Percentiles rank a stretch among this genome's conserved stretches.
phyloP scores from a whole-genome alignment of 1,140 invertebrate genomes.

The Euwallacea similis region DNA sequence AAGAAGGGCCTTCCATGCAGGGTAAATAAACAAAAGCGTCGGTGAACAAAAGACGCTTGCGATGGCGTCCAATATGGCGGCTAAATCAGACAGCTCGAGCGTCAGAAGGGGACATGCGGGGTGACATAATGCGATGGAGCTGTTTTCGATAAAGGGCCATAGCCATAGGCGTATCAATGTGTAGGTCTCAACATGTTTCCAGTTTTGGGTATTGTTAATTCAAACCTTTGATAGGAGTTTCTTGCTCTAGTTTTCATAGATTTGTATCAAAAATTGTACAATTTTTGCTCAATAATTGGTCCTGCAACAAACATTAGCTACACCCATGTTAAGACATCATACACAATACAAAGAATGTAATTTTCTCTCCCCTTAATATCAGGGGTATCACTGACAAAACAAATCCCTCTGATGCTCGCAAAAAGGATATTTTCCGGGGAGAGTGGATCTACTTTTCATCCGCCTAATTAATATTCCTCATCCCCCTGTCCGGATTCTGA shows the following conservation, averaged over 20 bases:
- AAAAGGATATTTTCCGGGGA: neutral
- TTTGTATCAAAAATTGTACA: too few species aligned
- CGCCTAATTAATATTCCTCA: constrained; percentile 36
- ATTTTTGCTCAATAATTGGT: too few species aligned
- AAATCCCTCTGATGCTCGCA: constrained; percentile 13
- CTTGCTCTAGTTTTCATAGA: too few species aligned
- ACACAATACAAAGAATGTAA: too few species aligned
- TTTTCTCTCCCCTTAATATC: neutral
- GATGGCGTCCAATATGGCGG: constrained; percentile 47
- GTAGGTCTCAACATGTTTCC: too few species aligned
- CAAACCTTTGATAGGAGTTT: too few species aligned
- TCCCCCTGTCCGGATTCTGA: constrained; percentile 19
- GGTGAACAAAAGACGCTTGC: constrained; percentile 39
- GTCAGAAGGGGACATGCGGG: constrained; percentile 32
- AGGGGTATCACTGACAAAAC: constrained; percentile 22
- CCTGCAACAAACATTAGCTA: too few species aligned
- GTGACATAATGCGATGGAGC: constrained; percentile 34
- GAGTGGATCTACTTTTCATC: constrained; percentile 30
- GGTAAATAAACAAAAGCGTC: constrained; percentile 29
- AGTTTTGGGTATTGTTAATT: too few species aligned
- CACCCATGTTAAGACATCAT: too few species aligned
- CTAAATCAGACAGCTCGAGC: constrained; percentile 43
- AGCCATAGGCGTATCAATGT: neutral
- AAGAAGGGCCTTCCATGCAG: too few species aligned
- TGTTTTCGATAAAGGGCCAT: neutral